phyloP scores from a whole-genome alignment of 2,113 vertebrate genomes.

The Rissa tridactyla region DNA sequence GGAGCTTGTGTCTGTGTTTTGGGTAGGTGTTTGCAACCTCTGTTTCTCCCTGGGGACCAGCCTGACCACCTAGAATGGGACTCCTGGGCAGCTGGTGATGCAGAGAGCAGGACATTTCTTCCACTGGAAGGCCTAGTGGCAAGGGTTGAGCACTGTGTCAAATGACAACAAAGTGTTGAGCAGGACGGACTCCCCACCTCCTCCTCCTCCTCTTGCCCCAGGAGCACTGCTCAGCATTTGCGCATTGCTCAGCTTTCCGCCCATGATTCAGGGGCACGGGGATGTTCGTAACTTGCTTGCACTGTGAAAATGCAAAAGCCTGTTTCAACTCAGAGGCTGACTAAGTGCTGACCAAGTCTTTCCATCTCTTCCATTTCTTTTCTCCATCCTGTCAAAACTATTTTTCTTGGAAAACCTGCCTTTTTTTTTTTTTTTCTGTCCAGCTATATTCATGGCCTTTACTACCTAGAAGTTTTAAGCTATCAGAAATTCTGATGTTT shows the following conservation, averaged over 20 bases:
- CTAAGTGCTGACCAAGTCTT: not conserved
- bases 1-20: accelerated
- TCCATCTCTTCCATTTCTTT: not conserved
- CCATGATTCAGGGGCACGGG: accelerated
- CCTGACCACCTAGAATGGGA: not conserved
- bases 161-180: not conserved
- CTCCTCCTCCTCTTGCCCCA: not conserved
- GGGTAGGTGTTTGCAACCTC: not conserved
- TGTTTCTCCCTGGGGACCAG: not conserved
- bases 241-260: accelerated
- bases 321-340: not conserved
- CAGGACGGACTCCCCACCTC: accelerated
- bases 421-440: not conserved
- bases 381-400: not conserved
- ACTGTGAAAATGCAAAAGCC: not conserved
- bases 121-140: not conserved
- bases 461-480: not conserved
- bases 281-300: not conserved
- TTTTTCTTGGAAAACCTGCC: not conserved
- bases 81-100: not conserved
- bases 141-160: not conserved
- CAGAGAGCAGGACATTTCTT: not conserved
- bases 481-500: not conserved
- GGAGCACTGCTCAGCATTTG: not conserved
- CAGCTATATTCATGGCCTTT: not conserved